Evolutionary conservation across 2,888 invertebrate genomes (phyloP).

Genomic region (Neoaliturus tenellus): DNA sequence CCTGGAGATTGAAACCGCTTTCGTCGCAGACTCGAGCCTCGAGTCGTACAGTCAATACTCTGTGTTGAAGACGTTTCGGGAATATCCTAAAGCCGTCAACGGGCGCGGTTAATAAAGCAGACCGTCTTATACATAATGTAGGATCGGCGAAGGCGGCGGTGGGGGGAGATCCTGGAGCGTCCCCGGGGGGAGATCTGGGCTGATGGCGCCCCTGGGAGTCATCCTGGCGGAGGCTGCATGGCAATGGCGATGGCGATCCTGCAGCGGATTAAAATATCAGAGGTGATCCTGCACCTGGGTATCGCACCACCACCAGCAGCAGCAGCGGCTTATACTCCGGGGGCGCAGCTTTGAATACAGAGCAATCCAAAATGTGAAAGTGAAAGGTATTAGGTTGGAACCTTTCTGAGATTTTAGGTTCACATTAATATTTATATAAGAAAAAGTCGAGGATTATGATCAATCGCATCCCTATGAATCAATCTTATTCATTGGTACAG

Average conservation of each 20-base stretch:
- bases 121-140: constrained; percentile 30
- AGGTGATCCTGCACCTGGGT: constrained; percentile 30
- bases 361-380: no score
- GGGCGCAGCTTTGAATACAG: no score
- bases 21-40: neutral
- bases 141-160: neutral
- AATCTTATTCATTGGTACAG: no score
- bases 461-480: no score
- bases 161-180: no score
- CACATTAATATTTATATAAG: no score
- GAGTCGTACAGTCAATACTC: neutral
- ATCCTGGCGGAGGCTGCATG: constrained; percentile 17
- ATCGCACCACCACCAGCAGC: no score
- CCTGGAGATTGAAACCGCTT: neutral
- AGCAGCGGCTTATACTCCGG: no score
- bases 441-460: no score
- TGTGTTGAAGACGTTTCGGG: neutral
- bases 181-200: constrained; percentile 5
- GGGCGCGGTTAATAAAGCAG: neutral
- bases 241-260: constrained; percentile 34
- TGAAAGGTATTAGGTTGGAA: no score
- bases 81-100: neutral
- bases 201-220: constrained; percentile 23
- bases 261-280: constrained; percentile 49
- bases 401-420: no score